Evolutionary conservation across 2,888 invertebrate species (phyloP), one percentile per base, ranked within the genome.

Genomic region (Proisotoma minuta): DNA sequence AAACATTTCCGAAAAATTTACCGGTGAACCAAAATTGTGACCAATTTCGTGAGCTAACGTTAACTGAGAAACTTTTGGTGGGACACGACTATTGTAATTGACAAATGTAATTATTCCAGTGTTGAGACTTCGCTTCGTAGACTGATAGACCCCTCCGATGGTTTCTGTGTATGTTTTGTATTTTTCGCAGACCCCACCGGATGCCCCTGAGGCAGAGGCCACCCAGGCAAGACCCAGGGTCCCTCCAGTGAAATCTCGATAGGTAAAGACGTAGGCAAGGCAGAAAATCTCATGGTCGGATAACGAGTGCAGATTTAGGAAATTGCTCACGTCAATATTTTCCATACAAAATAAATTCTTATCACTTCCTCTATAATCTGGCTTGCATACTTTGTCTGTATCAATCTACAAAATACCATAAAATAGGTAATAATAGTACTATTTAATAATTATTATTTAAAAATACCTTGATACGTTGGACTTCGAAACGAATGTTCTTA

Each of bases 161-260:
- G 94, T 95, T 79, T 97, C 96, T 5, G 94, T 95, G 81, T 96
- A 97, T 1, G 92, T 89, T 80, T 98, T 97, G 81, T 92, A 94
- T 78, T 91, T 91, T 80, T 99, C 98, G 79, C 99, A 99, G 74
- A 99, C 96, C 57, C 99, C 99, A 56, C 99, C 99, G 3, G 96
- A 96, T 2, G 97, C 96, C 63, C 94, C 98, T 63, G 91, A 91
- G 0, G 96, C 94, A 68, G 95, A 93, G 27, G 98, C 99, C 24
- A 99, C 99, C 99, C 99, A 99, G 3, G 99, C 99, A 51, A 99
- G 81, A 23, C 99, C 99, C 47, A 99, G 82, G 20, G 99, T 99
- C 64, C 99, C 99, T 8, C 96, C 96, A 22, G 94, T 94, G 78
- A 99, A 99, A 79, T 99, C 98, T 75, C 96, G 85, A 78, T 92